A percentile compares a stretch with the other conserved stretches of the same genome.
Evolutionary conservation across 1,140 invertebrate species (phyloP).

Genomic region (Drosophila quadrilineata): DNA sequence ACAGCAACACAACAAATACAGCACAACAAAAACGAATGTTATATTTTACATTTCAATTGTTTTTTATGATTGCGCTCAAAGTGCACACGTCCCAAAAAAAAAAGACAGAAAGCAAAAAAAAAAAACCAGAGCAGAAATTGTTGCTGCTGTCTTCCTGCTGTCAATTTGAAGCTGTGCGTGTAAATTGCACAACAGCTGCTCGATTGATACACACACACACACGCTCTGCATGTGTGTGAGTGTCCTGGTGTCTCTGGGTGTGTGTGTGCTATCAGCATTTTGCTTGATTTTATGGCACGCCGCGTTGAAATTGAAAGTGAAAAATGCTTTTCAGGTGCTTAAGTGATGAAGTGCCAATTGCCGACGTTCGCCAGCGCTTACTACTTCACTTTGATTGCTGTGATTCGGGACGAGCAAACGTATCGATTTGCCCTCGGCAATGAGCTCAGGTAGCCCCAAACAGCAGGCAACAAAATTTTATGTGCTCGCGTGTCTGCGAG

Average conservation of each 20-base stretch:
- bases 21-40: slow-evolving; percentile 56
- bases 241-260: slow-evolving; percentile 1
- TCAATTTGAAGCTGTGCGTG: slow-evolving; percentile 74
- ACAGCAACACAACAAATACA: slow-evolving; percentile 27
- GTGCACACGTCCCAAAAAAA: slow-evolving; percentile 60
- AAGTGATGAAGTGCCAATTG: slow-evolving; percentile 79
- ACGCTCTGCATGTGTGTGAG: slow-evolving; percentile 9
- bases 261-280: slow-evolving; percentile 59
- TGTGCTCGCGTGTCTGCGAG: slow-evolving; percentile 52
- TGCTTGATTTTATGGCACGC: slow-evolving; percentile 70
- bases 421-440: slow-evolving; percentile 49
- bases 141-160: slow-evolving; percentile 56
- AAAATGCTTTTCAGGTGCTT: slow-evolving; percentile 77
- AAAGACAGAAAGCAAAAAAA: neutral
- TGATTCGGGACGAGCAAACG: slow-evolving; percentile 25
- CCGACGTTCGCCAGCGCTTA: neutral
- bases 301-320: slow-evolving; percentile 75
- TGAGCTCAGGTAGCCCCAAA: slow-evolving; percentile 8
- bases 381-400: slow-evolving; percentile 57
- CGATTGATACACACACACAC: slow-evolving; percentile 62
- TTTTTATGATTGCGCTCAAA: slow-evolving; percentile 77
- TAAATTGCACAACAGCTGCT: slow-evolving; percentile 77
- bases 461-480: slow-evolving; percentile 73
- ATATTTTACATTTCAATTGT: slow-evolving; percentile 80
- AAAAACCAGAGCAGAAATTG: slow-evolving; percentile 9